These are phyloP conservation scores for Laticauda laticaudata DNA, from an alignment of 2,113 vertebrate species.

Conservation along the genomic window DNA sequence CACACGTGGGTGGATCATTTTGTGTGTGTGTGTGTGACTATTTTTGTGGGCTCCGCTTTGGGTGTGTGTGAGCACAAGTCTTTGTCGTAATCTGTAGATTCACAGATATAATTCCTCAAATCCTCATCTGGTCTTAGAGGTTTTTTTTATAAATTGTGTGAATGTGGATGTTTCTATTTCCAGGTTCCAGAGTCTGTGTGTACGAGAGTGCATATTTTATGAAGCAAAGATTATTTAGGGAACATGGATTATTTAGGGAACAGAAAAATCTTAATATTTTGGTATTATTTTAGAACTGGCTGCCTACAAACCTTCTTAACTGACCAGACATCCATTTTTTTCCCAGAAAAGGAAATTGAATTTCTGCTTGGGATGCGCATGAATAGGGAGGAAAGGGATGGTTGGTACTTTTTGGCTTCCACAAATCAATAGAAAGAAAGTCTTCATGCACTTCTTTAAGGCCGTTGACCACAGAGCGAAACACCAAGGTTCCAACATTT, in stretches of 20 bases:
- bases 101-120: background rate
- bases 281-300: background rate
- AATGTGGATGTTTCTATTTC: background rate
- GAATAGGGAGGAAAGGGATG: background rate
- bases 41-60: background rate
- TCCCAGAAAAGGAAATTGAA: background rate
- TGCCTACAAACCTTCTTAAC: background rate
- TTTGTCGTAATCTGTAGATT: background rate
- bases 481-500: background rate
- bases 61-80: background rate
- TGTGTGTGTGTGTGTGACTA: background rate
- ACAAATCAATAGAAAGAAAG: background rate
- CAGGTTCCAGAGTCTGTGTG: background rate
- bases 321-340: background rate
- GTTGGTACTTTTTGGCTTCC: background rate
- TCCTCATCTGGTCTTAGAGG: background rate
- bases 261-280: background rate
- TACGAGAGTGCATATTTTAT: background rate
- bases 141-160: background rate
- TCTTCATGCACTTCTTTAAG: background rate
- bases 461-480: background rate
- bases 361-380: background rate
- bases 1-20: background rate
- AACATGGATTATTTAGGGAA: background rate
- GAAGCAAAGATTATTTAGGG: background rate